These are phyloP conservation scores for Tautogolabrus adspersus DNA, from an alignment of 2,113 vertebrate species.

Conservation along the genomic window DNA sequence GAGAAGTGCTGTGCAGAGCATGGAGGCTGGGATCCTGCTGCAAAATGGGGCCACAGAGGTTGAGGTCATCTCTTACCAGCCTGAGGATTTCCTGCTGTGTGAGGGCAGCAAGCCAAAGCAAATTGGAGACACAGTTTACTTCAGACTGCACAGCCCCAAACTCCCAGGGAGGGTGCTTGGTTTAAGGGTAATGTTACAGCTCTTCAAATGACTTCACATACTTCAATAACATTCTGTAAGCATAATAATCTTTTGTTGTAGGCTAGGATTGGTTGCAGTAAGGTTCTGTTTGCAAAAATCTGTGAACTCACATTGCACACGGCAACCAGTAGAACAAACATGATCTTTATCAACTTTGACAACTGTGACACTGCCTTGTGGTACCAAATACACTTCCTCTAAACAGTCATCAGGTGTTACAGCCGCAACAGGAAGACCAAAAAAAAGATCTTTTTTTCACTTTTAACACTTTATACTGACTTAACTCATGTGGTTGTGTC, in stretches of 20 bases:
- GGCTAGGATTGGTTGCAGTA: too few relatives aligned
- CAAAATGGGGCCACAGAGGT: conserved; percentile 27
- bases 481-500: neutral
- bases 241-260: neutral
- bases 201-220: neutral
- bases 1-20: conserved; percentile 32
- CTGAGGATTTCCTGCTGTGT: conserved; percentile 73
- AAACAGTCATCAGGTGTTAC: conserved; percentile 46
- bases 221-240: neutral
- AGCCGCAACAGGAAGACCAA: conserved; percentile 22
- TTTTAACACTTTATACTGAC: neutral
- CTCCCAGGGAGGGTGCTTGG: conserved; percentile 67
- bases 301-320: neutral
- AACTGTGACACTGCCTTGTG: conserved; percentile 44
- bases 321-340: neutral
- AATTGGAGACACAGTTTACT: conserved; percentile 77
- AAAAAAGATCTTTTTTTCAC: neutral
- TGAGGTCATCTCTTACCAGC: conserved; percentile 46
- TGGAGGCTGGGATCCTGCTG: conserved; percentile 65
- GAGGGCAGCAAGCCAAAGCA: conserved; percentile 58
- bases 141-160: conserved; percentile 69
- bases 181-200: conserved; percentile 80
- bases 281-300: neutral
- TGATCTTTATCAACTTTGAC: conserved; percentile 54
- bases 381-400: conserved; percentile 70